Conservation (phyloP, 2,797 vertebrate species). For the Mormyrus hasselquistii region DNA sequence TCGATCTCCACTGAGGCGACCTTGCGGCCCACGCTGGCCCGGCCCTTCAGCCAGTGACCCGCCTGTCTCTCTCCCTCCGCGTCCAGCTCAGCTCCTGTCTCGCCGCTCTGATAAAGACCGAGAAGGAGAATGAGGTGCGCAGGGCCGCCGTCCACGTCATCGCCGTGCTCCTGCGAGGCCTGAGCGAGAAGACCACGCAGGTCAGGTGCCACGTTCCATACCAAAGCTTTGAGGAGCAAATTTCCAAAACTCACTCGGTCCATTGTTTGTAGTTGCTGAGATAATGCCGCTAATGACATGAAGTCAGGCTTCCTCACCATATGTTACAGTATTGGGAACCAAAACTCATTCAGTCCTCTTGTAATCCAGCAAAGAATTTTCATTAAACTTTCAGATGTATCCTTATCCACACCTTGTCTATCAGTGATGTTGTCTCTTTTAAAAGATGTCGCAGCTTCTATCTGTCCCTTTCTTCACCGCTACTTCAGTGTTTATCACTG, state of each 20-base stretch:
- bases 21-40: not conserved
- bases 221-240: not conserved
- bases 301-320: not conserved
- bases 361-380: not conserved
- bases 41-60: not conserved
- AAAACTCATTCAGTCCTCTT: not conserved
- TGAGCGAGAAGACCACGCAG: slow-evolving; percentile 77
- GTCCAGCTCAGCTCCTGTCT: slow-evolving; percentile 77
- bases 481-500: not conserved
- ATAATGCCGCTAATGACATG: not conserved
- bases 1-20: not conserved
- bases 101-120: slow-evolving; percentile 72
- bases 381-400: not conserved
- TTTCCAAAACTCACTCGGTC: not conserved
- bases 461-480: not conserved
- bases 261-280: not conserved
- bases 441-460: not conserved
- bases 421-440: not conserved
- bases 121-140: slow-evolving; percentile 74
- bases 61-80: not conserved
- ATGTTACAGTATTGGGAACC: not conserved
- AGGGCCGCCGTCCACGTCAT: slow-evolving; percentile 83
- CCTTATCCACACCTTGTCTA: not conserved
- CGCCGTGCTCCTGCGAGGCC: slow-evolving; percentile 75
- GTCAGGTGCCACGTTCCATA: slow-evolving; percentile 43